Evolutionary conservation across 1,140 invertebrate species (phyloP), one percentile per base, ranked within the genome.

Genomic region (Drosophila rhopaloa): DNA sequence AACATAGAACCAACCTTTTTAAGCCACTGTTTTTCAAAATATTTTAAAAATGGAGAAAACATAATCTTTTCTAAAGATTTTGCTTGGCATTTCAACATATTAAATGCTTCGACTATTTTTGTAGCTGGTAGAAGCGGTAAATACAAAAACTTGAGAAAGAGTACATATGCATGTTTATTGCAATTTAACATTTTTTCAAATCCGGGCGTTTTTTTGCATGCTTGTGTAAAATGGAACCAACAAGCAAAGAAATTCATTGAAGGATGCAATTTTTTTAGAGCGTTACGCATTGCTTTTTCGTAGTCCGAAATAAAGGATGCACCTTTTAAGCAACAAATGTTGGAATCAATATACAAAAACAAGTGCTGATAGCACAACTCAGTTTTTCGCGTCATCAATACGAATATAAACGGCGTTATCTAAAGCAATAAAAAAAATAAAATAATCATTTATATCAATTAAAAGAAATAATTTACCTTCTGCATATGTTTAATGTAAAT

Each of bases 401-500:
- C 19, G 3, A 38, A 55, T 24, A 14, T n/a, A 27, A 55, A 55
- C 7, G 32, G 32, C 2, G 13, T 50, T 35, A 35, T 32, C n/a
- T 51, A n/a, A 35, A 46, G 5, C n/a, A 37, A 32, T 16, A 9
- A 35, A 16, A 16, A n/a, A 53, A 35, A 35, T 7, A 32, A 32
- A 7, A 8, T 32, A 7, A 32, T 32, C 29, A 32, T 32, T 32
- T 32, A 32, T 32, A 32, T 32, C 8, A 32, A 7, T 51, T 35
- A 35, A 13, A 54, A 38, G 35, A 54, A 24, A 38, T 54, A 13
- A 19, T 24, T 41, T 37, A 55, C 29, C 27, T 55, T 19, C 10
- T 38, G 53, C 53, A 40, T 41, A 53, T 27, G 37, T 5, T 43
- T 41, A 13, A 56, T 54, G 27, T 43, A 56, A 43, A 56, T 41